These are phyloP conservation scores for Tubulanus polymorphus DNA, from an alignment of 2,888 invertebrate genomes.

Conservation along the genomic window DNA sequence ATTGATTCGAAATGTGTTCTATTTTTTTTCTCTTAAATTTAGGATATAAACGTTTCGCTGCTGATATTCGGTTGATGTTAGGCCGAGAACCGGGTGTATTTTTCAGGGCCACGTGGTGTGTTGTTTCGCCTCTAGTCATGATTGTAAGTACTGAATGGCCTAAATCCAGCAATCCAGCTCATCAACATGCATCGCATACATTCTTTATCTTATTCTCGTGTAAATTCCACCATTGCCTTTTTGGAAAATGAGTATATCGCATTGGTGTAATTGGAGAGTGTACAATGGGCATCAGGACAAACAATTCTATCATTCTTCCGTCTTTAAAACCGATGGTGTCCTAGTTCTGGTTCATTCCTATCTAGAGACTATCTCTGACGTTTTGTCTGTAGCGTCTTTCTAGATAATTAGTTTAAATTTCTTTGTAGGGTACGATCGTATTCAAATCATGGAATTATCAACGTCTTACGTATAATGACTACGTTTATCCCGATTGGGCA, in stretches of 20 bases:
- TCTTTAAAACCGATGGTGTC: no score
- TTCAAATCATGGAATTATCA: conserved; percentile 36
- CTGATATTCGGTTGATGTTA: conserved; percentile 44
- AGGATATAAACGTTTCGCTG: conserved; percentile 34
- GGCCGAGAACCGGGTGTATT: conserved; percentile 27
- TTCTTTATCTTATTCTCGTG: no score
- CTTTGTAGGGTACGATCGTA: conserved; percentile 32
- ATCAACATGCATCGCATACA: not conserved
- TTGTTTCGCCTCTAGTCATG: conserved; percentile 36
- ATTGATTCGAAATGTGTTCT: no score
- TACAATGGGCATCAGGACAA: no score
- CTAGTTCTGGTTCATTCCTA: no score
- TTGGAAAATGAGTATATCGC: no score
- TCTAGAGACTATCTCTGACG: not conserved
- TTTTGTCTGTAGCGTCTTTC: no score
- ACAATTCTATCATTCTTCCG: no score
- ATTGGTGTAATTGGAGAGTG: no score
- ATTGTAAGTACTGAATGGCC: conserved; percentile 25
- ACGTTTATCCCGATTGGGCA: conserved; percentile 28
- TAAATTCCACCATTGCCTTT: no score
- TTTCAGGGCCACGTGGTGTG: conserved; percentile 34
- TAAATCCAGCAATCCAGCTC: not conserved
- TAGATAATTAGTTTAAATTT: no score
- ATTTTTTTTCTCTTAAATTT: conserved; percentile 2
- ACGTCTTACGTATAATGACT: conserved; percentile 24